Conservation (phyloP, 1,140 invertebrate species). For the Hyles vespertilio region DNA sequence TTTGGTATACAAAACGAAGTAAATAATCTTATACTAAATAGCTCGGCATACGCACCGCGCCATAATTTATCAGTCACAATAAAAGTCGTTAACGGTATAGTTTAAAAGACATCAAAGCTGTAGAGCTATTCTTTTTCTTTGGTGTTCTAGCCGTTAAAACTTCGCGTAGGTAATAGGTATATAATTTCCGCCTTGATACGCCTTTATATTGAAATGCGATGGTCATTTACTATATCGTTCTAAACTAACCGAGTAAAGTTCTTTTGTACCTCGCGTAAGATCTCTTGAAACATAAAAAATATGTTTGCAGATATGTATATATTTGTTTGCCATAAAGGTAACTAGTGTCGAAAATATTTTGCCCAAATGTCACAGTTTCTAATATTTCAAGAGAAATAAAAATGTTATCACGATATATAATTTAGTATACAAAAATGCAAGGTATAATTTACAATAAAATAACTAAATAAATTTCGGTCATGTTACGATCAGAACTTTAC, state of each 20-base stretch:
- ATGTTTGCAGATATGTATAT: no score
- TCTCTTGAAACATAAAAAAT: no score
- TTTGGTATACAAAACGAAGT: conserved; percentile 21
- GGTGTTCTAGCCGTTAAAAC: conserved; percentile 69
- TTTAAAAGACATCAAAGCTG: conserved; percentile 36
- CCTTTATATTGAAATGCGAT: no score
- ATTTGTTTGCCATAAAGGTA: no score
- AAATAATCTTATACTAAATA: conserved; percentile 24
- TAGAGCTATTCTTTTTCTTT: conserved; percentile 54
- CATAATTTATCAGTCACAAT: conserved; percentile 28
- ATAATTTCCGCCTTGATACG: no score
- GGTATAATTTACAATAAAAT: not conserved
- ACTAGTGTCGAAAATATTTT: no score
- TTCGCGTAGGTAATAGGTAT: conserved; percentile 10
- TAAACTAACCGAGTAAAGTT: conserved; percentile 17
- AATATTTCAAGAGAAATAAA: no score
- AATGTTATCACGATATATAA: not conserved
- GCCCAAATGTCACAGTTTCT: no score
- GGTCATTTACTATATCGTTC: conserved; percentile 17
- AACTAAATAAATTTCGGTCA: no score
- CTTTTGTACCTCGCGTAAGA: conserved; percentile 6
- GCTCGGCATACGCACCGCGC: conserved; percentile 5
- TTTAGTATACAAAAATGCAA: not conserved
- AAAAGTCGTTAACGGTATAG: conserved; percentile 30
- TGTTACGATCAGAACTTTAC: no score